Percentiles rank a stretch among this genome's conserved stretches.
Evolutionary conservation across 2,888 invertebrate species (phyloP).

Genomic region (Melieria crassipennis): DNA sequence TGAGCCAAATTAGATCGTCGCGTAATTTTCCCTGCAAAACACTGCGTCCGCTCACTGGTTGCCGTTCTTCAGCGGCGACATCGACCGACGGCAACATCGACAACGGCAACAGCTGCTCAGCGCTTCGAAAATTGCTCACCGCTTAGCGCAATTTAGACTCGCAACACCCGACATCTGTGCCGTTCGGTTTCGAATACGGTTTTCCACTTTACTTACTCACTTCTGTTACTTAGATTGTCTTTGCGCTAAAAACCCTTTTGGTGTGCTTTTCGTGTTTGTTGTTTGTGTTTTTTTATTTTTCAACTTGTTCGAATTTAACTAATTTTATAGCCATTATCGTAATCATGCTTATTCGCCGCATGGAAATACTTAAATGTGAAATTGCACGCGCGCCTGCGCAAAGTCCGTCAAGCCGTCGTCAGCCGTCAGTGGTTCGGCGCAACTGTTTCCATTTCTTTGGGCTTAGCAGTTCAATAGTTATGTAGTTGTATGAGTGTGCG

Average conservation of each 20-base stretch:
- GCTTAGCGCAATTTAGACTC: too few species aligned
- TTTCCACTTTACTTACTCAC: not conserved
- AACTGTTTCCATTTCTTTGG: too few species aligned
- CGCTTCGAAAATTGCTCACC: too few species aligned
- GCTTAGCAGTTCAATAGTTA: too few species aligned
- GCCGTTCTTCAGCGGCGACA: not conserved
- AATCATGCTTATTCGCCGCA: not conserved
- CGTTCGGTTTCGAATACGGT: too few species aligned
- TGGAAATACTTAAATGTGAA: not conserved
- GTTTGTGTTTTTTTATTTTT: not conserved
- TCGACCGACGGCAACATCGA: too few species aligned
- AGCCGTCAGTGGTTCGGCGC: not conserved
- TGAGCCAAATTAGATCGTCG: constrained; percentile 43
- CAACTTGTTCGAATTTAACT: not conserved
- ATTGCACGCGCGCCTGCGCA: not conserved
- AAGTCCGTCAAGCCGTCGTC: not conserved
- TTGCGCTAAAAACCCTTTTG: not conserved
- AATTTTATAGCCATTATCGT: constrained; percentile 3
- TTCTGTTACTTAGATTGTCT: not conserved
- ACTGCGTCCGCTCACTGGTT: not conserved
- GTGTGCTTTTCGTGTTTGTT: not conserved
- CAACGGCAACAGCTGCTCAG: too few species aligned
- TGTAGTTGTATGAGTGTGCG: too few species aligned
- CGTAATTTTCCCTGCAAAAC: constrained; percentile 38
- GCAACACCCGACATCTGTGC: too few species aligned